Evolutionary conservation across 2,888 invertebrate species (phyloP).

Genomic region (Eupithecia dodoneata): DNA sequence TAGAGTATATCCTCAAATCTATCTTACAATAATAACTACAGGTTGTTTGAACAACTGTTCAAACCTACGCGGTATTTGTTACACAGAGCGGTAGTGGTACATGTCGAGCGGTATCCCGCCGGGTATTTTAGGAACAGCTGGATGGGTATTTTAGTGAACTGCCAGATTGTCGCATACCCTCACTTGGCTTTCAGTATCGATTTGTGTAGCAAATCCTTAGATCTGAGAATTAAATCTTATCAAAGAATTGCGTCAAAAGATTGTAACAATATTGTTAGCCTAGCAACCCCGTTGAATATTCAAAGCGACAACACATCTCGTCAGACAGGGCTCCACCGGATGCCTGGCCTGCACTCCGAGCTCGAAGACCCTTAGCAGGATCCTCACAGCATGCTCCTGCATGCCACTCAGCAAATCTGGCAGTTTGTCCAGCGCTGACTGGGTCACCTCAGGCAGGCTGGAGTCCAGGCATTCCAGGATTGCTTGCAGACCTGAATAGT

Average conservation of each 20-base stretch:
- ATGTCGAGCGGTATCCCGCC: background rate
- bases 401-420: constrained; percentile 92
- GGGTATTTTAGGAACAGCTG: background rate
- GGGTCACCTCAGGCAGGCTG: constrained; percentile 90
- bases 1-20: background rate
- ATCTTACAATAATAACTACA: background rate
- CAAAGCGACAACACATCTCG: constrained; percentile 91
- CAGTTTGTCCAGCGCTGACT: constrained; percentile 91
- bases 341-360: constrained; percentile 91
- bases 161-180: background rate
- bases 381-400: constrained; percentile 92
- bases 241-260: background rate
- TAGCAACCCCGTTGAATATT: constrained; percentile 93
- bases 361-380: constrained; percentile 92
- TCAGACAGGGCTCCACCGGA: constrained; percentile 90
- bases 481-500: constrained; percentile 86
- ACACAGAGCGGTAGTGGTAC: background rate
- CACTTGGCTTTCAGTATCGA: background rate
- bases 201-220: background rate
- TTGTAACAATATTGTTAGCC: background rate
- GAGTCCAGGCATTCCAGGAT: constrained; percentile 93
- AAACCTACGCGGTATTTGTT: background rate
- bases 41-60: background rate
- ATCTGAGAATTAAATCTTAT: background rate
- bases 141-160: background rate